phyloP scores from a whole-genome alignment of 2,797 vertebrate genomes.

The Avahi laniger region DNA sequence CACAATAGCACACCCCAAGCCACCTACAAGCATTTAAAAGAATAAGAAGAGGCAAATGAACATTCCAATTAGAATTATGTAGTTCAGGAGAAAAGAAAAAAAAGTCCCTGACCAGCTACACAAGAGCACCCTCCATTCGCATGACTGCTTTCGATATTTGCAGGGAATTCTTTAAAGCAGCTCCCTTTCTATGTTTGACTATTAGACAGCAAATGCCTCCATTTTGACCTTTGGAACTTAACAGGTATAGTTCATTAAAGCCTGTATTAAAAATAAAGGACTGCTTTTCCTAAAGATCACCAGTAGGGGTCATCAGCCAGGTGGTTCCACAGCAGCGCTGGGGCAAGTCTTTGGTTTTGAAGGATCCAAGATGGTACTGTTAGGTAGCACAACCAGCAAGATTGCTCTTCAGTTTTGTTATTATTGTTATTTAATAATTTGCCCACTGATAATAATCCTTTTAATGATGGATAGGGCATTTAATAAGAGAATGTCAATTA shows the following conservation, averaged over 20 bases:
- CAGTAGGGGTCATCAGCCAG: slow-evolving; percentile 77
- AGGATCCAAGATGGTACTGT: slow-evolving; percentile 87
- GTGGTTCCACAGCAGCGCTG: slow-evolving; percentile 88
- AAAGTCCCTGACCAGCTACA: slow-evolving; percentile 97
- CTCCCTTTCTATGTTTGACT: slow-evolving; percentile 85
- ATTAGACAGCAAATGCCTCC: slow-evolving; percentile 89
- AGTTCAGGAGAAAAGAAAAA: slow-evolving; percentile 92
- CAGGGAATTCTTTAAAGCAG: slow-evolving; percentile 86
- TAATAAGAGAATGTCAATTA: slow-evolving; percentile 75
- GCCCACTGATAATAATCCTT: slow-evolving; percentile 89
- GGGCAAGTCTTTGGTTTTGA: slow-evolving; percentile 99
- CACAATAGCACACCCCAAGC: slow-evolving; percentile 97
- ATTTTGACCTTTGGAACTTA: slow-evolving; percentile 91
- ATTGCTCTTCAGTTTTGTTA: slow-evolving; percentile 71
- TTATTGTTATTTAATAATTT: slow-evolving; percentile 57
- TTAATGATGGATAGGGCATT: slow-evolving; percentile 82
- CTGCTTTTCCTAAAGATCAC: slow-evolving; percentile 84
- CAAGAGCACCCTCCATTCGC: slow-evolving; percentile 92
- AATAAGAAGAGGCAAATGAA: slow-evolving; percentile 85
- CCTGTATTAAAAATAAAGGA: slow-evolving; percentile 85
- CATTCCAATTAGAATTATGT: slow-evolving; percentile 94
- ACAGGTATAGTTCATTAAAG: slow-evolving; percentile 87
- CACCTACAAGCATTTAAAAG: slow-evolving; percentile 88
- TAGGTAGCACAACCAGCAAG: slow-evolving; percentile 83
- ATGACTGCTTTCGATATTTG: slow-evolving; percentile 86